phyloP scores from a whole-genome alignment of 2,113 vertebrate species.

The Gambusia affinis region DNA sequence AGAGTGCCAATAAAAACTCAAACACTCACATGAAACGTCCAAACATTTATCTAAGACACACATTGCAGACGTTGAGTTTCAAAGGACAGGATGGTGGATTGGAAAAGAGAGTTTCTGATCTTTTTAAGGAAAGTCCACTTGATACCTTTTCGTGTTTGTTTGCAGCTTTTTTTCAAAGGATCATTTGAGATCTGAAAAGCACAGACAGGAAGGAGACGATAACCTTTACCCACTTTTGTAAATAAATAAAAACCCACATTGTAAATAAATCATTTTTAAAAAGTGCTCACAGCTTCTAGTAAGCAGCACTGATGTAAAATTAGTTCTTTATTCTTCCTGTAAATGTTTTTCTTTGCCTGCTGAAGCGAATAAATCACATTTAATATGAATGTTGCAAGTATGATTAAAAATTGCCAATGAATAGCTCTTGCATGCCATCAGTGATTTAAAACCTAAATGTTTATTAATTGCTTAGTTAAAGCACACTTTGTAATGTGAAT shows the following conservation, averaged over 20 bases:
- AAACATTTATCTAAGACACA: conserved; percentile 25
- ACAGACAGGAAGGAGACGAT: background rate
- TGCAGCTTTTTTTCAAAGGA: background rate
- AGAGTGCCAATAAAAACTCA: conserved; percentile 58
- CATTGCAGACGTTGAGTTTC: conserved; percentile 3
- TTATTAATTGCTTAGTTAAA: background rate
- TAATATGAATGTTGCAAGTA: conserved; percentile 37
- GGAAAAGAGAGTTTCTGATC: background rate
- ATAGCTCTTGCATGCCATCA: conserved; percentile 7
- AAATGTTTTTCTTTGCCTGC: conserved; percentile 20
- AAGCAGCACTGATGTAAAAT: conserved; percentile 11
- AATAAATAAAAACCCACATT: conserved; percentile 8
- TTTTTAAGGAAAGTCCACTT: background rate
- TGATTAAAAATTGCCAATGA: conserved; percentile 27
- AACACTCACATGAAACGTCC: background rate
- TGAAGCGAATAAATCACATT: background rate
- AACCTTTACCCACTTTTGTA: conserved; percentile 1
- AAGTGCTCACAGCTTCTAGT: conserved; percentile 25
- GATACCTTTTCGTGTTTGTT: background rate
- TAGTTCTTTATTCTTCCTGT: background rate
- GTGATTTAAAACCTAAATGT: background rate
- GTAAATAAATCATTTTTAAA: background rate
- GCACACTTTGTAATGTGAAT: background rate
- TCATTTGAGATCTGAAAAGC: background rate
- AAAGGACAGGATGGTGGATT: background rate